phyloP scores from a whole-genome alignment of 2,888 invertebrate genomes.

The Agrilus mali region DNA sequence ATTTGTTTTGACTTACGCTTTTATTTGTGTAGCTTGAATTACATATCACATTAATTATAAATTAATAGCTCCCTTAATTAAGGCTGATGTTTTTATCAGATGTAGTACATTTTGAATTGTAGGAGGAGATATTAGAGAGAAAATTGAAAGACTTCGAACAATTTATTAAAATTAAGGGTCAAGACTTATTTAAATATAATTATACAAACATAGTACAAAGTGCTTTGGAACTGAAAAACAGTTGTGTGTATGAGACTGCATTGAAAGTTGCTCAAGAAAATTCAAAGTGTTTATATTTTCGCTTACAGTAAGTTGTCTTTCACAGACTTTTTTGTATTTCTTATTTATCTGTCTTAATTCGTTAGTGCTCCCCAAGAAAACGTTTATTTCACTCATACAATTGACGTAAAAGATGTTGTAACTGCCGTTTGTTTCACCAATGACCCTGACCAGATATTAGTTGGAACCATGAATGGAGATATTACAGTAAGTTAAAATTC shows the following conservation, averaged over 20 bases:
- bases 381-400: constrained; percentile 32
- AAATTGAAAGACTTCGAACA: constrained; percentile 41
- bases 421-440: constrained; percentile 43
- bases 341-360: constrained; percentile 6
- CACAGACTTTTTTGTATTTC: not conserved
- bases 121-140: constrained; percentile 35
- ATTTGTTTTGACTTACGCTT: too few relatives aligned
- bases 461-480: constrained; percentile 36
- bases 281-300: constrained; percentile 45
- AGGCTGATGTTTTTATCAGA: not conserved
- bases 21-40: too few relatives aligned
- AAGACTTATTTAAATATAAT: constrained; percentile 46
- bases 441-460: constrained; percentile 33
- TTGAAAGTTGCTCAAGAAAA: constrained; percentile 37
- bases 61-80: too few relatives aligned
- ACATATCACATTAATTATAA: too few relatives aligned
- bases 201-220: constrained; percentile 56
- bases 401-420: constrained; percentile 45
- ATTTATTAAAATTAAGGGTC: constrained; percentile 50
- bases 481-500: constrained; percentile 29
- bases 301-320: constrained; percentile 39
- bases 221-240: constrained; percentile 48
- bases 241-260: constrained; percentile 45
- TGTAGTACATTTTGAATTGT: constrained; percentile 16
- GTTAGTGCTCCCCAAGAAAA: constrained; percentile 20